A percentile compares a stretch with the other conserved stretches of the same genome.
phyloP scores from a whole-genome alignment of 2,113 vertebrate species.

The Hippocampus abdominalis region DNA sequence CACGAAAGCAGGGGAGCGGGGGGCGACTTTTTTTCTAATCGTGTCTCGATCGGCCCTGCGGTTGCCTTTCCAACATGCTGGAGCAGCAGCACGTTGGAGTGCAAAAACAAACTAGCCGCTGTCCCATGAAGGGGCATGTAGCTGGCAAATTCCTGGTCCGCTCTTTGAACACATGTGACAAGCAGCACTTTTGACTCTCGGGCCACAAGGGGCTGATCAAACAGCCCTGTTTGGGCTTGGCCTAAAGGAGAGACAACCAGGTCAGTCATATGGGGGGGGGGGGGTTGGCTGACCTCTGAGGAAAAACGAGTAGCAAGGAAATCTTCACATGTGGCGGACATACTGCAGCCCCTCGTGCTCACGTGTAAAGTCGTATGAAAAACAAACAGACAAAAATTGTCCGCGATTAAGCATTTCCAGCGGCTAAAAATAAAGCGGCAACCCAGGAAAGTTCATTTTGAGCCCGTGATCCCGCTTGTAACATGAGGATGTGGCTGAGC shows the following conservation, averaged over 20 bases:
- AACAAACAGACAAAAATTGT: constrained; percentile 36
- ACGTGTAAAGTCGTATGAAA: constrained; percentile 27
- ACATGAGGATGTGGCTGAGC: constrained; percentile 53
- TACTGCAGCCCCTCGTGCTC: constrained; percentile 31
- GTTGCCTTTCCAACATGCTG: constrained; percentile 8
- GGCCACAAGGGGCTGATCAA: constrained; percentile 58
- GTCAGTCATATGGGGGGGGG: constrained; percentile 41
- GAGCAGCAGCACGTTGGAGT: constrained; percentile 12
- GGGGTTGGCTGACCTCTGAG: constrained; percentile 30
- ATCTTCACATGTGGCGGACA: constrained; percentile 45
- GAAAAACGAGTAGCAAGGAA: constrained; percentile 48
- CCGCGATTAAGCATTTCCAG: constrained; percentile 33
- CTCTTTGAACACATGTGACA: constrained; percentile 57
- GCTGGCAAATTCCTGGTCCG: constrained; percentile 51
- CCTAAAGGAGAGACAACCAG: constrained; percentile 41
- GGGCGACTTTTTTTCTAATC: not conserved
- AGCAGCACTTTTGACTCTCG: constrained; percentile 48
- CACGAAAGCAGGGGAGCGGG: not conserved
- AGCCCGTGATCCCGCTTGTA: constrained; percentile 39
- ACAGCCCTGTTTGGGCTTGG: constrained; percentile 52
- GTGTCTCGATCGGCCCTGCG: not conserved
- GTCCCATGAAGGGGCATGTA: constrained; percentile 36
- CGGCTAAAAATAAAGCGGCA: constrained; percentile 45
- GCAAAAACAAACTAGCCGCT: constrained; percentile 38
- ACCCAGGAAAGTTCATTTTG: constrained; percentile 37